A percentile compares a stretch with the other conserved stretches of the same genome.
Conservation (phyloP, 2,888 invertebrate genomes). For the Chrysolina oricalcia region DNA sequence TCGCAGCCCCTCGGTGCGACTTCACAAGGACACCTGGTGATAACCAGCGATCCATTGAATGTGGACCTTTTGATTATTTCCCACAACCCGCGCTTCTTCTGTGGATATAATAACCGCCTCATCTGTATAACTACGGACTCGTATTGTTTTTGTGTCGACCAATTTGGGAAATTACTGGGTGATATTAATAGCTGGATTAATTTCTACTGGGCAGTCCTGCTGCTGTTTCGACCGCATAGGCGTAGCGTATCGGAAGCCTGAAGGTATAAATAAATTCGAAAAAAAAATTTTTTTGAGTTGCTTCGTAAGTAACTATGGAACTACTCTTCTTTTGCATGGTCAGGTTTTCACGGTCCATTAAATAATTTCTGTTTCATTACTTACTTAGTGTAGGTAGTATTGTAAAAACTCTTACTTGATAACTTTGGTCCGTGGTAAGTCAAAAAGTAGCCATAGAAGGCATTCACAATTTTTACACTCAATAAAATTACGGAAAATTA, state of each 20-base stretch:
- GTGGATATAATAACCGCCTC: conserved; percentile 29
- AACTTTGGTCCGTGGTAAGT: no score
- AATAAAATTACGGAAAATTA: no score
- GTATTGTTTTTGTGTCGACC: conserved; percentile 27
- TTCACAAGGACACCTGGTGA: conserved; percentile 42
- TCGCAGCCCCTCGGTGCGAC: conserved; percentile 24
- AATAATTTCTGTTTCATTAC: no score
- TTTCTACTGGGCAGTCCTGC: conserved; percentile 17
- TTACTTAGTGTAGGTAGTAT: no score
- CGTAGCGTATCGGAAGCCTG: not conserved
- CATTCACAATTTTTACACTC: no score
- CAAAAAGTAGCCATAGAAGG: no score
- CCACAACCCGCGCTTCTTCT: conserved; percentile 36
- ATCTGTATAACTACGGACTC: conserved; percentile 24
- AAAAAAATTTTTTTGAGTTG: no score
- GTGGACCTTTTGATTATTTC: conserved; percentile 44
- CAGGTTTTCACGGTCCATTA: no score
- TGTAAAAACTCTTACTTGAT: no score
- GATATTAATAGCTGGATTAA: conserved; percentile 14
- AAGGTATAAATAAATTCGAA: not conserved
- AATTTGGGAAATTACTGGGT: conserved; percentile 33
- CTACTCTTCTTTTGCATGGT: no score
- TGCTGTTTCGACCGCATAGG: conserved; percentile 5
- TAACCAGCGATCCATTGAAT: conserved; percentile 33
- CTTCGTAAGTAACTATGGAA: no score